phyloP scores from a whole-genome alignment of 2,888 invertebrate genomes.

The Hydropsyche betteni region DNA sequence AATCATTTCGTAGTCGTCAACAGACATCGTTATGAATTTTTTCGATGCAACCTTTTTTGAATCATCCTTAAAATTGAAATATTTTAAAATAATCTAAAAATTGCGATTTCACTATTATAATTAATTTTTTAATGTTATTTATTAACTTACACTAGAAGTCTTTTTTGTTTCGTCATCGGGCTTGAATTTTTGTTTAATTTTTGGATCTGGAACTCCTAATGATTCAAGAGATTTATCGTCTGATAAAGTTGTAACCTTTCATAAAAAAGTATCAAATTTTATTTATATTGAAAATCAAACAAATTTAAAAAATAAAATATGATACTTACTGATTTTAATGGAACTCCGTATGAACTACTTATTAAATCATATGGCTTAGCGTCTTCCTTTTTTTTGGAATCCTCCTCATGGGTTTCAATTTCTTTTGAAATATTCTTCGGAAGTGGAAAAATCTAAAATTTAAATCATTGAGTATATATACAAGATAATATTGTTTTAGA shows the following conservation, averaged over 20 bases:
- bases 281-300: slow-evolving; percentile 13
- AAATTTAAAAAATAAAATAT: not conserved
- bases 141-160: not conserved
- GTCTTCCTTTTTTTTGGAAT: slow-evolving; percentile 29
- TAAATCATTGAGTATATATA: too few relatives aligned
- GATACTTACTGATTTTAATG: slow-evolving; percentile 45
- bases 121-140: not conserved
- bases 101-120: not conserved
- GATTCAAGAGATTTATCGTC: not conserved
- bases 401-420: too few relatives aligned
- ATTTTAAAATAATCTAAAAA: slow-evolving; percentile 10
- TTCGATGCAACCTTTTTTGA: not conserved
- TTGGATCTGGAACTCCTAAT: not conserved
- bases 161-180: not conserved
- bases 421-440: too few relatives aligned
- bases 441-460: too few relatives aligned
- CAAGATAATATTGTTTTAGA: not conserved
- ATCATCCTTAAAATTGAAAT: not conserved
- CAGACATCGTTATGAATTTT: slow-evolving; percentile 46
- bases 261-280: slow-evolving; percentile 34
- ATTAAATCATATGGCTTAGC: slow-evolving; percentile 44
- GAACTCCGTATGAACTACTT: slow-evolving; percentile 50
- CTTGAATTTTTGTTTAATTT: slow-evolving; percentile 29
- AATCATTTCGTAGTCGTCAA: slow-evolving; percentile 39
- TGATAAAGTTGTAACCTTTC: slow-evolving; percentile 33